Conservation (phyloP, 2,113 vertebrate species). For the Zosterops pallidus region DNA sequence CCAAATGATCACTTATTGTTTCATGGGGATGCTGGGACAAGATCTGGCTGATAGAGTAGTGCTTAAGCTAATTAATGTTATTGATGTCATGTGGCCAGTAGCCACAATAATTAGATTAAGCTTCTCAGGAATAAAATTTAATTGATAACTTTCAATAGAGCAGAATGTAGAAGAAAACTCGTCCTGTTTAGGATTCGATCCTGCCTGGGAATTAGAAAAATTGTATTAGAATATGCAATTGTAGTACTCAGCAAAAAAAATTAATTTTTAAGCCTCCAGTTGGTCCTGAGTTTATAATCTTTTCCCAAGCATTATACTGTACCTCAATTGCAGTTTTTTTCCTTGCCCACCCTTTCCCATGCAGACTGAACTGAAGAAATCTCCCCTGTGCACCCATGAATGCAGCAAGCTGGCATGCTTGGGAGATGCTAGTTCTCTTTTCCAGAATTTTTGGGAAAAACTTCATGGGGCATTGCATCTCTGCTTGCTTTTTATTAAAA, state of each 20-base stretch:
- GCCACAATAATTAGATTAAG: neutral
- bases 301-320: neutral
- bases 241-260: neutral
- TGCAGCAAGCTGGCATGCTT: neutral
- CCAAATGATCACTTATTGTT: neutral
- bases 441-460: neutral
- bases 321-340: neutral
- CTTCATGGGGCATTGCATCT: neutral
- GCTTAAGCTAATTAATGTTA: neutral
- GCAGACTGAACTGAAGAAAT: neutral
- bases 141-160: neutral
- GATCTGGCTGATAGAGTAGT: neutral
- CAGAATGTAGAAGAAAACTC: neutral
- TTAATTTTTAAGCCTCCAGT: neutral
- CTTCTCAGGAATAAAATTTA: neutral
- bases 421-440: neutral
- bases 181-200: accelerated
- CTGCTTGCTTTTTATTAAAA: neutral
- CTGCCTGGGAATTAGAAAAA: neutral
- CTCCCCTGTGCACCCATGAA: neutral
- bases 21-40: neutral
- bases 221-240: neutral
- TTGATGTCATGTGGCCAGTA: neutral
- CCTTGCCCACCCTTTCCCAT: neutral
- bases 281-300: neutral